Base-by-base conservation (phyloP, 2,888 invertebrate genomes). In the Protophormia terraenovae region DNA sequence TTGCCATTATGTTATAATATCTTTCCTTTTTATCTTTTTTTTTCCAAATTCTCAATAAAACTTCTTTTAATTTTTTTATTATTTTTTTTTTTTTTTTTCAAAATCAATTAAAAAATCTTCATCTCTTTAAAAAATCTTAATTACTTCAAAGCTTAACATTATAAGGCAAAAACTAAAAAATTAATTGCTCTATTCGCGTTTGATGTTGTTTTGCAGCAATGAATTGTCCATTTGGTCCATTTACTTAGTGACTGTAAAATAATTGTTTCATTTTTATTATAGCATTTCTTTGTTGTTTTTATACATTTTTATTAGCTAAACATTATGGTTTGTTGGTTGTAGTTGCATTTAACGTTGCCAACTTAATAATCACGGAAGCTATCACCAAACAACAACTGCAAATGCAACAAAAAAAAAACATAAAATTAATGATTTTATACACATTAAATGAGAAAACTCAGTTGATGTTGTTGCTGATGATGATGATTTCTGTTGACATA, bases 281-380 rank as follows among this genome's bases (percentile, higher is more conserved):
- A 41, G 24, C 1, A 5, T 64, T 41, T 72, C 53, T 64, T 58
- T 72, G 55, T 72, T 72, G 72, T 47, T 58, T 35, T 71, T 24
- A 66, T 55, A 38, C 32, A 72, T 55, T 80, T 72, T 64, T 53
- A 72, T 80, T 72, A 50, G 32, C n/a, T n/a, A 62, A 67, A 29
- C 60, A 77, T 77, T 67, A 66, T 47, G 50, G 16, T 24, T 58
- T 62, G 38, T 27, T 64, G 64, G 24, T 41, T 22, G 64, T 27
- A 24, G 22, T 38, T 38, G 12, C 12, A n/a, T n/a, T 41, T 47
- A 12, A 35, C 35, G 47, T 69, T 60, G 62, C 50, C 69, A 79
- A 79, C 71, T 62, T 72, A 62, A 79, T 79, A 72, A 72, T 64
- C 32, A 55, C 72, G 79, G 72, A 80, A 80, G 79, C 62, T 38